Conservation (phyloP, 1,140 invertebrate genomes). For the Drosophila asahinai region DNA sequence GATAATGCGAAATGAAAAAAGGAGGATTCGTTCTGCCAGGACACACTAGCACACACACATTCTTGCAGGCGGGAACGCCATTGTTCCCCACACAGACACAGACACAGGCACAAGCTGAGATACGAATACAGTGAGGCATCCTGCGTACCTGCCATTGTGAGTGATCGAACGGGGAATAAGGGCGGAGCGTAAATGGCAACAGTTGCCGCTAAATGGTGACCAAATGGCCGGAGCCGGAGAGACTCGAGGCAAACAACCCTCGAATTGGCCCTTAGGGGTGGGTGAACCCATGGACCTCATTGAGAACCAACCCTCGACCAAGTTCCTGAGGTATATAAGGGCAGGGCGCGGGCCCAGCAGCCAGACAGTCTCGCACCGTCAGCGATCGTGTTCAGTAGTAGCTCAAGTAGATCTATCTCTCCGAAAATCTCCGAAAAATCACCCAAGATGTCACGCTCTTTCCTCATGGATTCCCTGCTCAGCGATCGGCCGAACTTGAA, state of each 20-base stretch:
- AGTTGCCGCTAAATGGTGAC: constrained; percentile 80
- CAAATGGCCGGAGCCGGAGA: constrained; percentile 63
- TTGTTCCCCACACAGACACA: constrained; percentile 22
- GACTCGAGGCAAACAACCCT: constrained; percentile 72
- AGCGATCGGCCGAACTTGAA: constrained; percentile 86
- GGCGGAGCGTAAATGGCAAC: constrained; percentile 82
- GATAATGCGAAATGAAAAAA: constrained; percentile 41
- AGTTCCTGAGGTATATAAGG: constrained; percentile 61
- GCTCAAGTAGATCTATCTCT: constrained; percentile 9
- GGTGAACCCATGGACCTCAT: constrained; percentile 1
- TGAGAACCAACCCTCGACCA: constrained; percentile 52
- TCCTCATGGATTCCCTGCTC: constrained; percentile 91
- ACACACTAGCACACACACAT: constrained; percentile 10
- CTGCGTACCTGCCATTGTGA: constrained; percentile 64
- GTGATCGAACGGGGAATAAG: constrained; percentile 56
- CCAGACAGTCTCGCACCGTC: constrained; percentile 70
- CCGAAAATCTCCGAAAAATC: constrained; percentile 1
- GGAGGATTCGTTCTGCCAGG: constrained; percentile 44
- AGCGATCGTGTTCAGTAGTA: constrained; percentile 72
- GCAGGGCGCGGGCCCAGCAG: constrained; percentile 18
- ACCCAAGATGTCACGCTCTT: constrained; percentile 90
- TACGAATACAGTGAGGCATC: constrained; percentile 4
- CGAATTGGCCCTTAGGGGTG: constrained; percentile 64
- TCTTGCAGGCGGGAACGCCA: constrained; percentile 19
- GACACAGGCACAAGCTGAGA: background rate